Percentiles rank a stretch among this genome's conserved stretches.
These are phyloP conservation scores for Equus quagga DNA, from an alignment of 2,113 vertebrate species.

Conservation along the genomic window DNA sequence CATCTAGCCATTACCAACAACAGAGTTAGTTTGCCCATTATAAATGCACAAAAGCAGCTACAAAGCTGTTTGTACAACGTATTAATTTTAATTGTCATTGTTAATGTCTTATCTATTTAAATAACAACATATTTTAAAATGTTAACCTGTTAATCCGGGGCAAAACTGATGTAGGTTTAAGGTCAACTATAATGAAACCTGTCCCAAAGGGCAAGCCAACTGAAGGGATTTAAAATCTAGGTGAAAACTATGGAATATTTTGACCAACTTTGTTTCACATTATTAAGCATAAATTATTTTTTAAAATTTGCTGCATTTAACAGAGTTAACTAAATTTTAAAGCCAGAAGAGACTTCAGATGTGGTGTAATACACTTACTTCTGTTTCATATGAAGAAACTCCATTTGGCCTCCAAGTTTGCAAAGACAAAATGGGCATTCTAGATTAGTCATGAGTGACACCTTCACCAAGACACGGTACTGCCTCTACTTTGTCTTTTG, in stretches of 20 bases:
- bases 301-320: background rate
- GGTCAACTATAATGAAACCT: constrained; percentile 37
- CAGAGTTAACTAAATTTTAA: constrained; percentile 24
- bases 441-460: background rate
- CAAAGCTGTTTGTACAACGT: background rate
- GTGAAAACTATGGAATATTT: constrained; percentile 22
- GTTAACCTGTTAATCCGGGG: background rate
- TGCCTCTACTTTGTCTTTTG: background rate
- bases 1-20: background rate
- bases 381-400: background rate
- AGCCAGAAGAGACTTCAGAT: background rate
- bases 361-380: background rate
- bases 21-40: background rate
- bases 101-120: constrained; percentile 48
- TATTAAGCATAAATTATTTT: background rate
- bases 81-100: constrained; percentile 38
- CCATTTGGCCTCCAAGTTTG: background rate
- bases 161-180: background rate
- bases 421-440: background rate
- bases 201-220: background rate
- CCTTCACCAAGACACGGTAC: background rate
- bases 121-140: constrained; percentile 31
- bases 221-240: constrained; percentile 22
- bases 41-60: constrained; percentile 1
- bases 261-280: background rate